These are phyloP conservation scores for Sinella curviseta DNA, from an alignment of 1,140 invertebrate genomes.

Conservation along the genomic window DNA sequence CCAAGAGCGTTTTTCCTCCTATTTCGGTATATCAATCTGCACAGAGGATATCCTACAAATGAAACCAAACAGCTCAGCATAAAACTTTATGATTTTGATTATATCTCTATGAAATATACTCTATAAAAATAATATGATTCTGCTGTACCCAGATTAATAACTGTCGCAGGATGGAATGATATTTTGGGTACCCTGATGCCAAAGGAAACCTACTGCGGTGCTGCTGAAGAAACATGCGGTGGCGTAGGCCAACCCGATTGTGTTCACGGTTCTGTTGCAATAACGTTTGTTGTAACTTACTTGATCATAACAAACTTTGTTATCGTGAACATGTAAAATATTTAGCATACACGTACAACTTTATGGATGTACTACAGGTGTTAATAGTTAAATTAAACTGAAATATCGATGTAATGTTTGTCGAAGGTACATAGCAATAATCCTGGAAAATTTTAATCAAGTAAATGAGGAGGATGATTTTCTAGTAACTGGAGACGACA, in stretches of 20 bases:
- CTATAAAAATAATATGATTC: not conserved
- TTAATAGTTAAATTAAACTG: no score
- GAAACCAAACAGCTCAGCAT: no score
- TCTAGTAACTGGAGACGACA: not conserved
- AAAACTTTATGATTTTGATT: not conserved
- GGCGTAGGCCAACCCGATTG: not conserved
- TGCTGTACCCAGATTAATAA: not conserved
- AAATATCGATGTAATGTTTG: no score
- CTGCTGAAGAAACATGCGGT: not conserved
- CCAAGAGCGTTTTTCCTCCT: not conserved
- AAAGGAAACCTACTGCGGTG: not conserved
- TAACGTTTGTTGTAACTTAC: not conserved
- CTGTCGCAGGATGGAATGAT: not conserved
- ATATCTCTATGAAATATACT: not conserved
- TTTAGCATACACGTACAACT: no score
- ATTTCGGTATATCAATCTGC: not conserved
- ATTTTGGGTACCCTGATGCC: not conserved
- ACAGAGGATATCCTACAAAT: no score
- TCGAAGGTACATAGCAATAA: not conserved
- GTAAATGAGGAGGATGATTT: not conserved
- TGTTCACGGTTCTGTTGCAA: not conserved
- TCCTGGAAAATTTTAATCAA: not conserved
- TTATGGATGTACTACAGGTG: no score
- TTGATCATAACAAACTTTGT: not conserved
- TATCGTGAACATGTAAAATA: not conserved